phyloP scores from a whole-genome alignment of 2,113 vertebrate genomes.

The Microcebus tavaratra region DNA sequence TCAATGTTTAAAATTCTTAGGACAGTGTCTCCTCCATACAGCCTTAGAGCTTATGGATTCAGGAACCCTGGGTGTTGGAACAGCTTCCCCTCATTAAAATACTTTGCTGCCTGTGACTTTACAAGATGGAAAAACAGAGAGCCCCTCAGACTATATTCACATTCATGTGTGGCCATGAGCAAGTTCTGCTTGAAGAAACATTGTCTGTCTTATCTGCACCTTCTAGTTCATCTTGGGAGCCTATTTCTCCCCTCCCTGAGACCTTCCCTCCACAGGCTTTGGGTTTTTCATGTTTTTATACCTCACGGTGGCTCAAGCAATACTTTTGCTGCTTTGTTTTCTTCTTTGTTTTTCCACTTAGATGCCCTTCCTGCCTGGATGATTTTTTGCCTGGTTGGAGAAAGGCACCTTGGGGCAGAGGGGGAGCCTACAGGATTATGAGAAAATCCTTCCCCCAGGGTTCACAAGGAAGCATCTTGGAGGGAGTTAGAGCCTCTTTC shows the following conservation, averaged over 20 bases:
- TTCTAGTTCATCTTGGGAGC: background rate
- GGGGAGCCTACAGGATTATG: background rate
- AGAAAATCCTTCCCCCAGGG: background rate
- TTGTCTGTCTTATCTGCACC: background rate
- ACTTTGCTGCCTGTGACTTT: background rate
- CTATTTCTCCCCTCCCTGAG: background rate
- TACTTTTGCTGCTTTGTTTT: background rate
- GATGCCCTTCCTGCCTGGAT: background rate
- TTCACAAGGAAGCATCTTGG: background rate
- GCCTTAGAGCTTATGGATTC: background rate
- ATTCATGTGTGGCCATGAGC: background rate
- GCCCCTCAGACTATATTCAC: too few relatives aligned
- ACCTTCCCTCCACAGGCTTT: background rate
- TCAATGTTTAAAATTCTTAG: background rate
- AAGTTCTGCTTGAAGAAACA: background rate
- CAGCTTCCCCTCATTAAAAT: background rate
- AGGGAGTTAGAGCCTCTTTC: background rate
- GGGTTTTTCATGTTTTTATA: background rate
- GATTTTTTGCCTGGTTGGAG: background rate
- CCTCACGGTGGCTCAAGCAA: background rate
- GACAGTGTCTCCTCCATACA: background rate
- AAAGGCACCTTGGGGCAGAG: background rate
- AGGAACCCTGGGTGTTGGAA: background rate
- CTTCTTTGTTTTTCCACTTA: background rate
- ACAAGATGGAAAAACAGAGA: background rate